Conservation (phyloP, 2,888 invertebrate species). For the Oscheius sp. region DNA sequence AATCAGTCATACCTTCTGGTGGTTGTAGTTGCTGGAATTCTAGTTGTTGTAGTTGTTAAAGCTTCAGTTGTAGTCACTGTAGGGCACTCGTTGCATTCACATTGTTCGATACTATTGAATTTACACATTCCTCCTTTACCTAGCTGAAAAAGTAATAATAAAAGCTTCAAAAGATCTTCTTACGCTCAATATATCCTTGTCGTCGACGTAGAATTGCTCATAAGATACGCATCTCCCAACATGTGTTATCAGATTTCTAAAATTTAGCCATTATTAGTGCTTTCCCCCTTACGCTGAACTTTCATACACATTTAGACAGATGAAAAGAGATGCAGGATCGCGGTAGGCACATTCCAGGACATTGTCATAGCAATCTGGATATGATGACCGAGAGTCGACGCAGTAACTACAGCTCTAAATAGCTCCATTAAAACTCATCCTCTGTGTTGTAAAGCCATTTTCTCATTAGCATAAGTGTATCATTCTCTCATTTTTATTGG, state of each 20-base stretch:
- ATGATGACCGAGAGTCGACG: constrained; percentile 52
- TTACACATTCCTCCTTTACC: constrained; percentile 46
- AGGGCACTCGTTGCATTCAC: constrained; percentile 47
- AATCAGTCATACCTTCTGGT: constrained; percentile 3
- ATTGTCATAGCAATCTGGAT: constrained; percentile 55
- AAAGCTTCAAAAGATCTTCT: neutral
- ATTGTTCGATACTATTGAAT: constrained; percentile 40
- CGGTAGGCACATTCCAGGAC: constrained; percentile 58
- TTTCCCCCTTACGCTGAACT: constrained; percentile 36
- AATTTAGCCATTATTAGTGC: neutral
- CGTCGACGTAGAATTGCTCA: constrained; percentile 45
- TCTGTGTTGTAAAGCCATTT: constrained; percentile 4
- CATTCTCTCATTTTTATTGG: constrained; percentile 16
- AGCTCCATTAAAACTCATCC: constrained; percentile 6
- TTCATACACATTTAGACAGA: constrained; percentile 50
- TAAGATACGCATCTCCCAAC: constrained; percentile 49
- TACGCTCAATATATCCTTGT: constrained; percentile 31
- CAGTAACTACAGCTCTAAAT: constrained; percentile 53
- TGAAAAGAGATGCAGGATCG: constrained; percentile 52
- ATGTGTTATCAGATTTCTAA: constrained; percentile 23
- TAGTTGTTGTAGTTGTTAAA: neutral
- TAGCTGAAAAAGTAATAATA: constrained; percentile 35
- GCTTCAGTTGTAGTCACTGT: constrained; percentile 32
- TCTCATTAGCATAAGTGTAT: constrained; percentile 6
- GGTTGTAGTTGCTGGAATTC: neutral